Evolutionary conservation across 2,888 invertebrate species (phyloP), one percentile per base, ranked within the genome.

Genomic region (Drosophila putrida): DNA sequence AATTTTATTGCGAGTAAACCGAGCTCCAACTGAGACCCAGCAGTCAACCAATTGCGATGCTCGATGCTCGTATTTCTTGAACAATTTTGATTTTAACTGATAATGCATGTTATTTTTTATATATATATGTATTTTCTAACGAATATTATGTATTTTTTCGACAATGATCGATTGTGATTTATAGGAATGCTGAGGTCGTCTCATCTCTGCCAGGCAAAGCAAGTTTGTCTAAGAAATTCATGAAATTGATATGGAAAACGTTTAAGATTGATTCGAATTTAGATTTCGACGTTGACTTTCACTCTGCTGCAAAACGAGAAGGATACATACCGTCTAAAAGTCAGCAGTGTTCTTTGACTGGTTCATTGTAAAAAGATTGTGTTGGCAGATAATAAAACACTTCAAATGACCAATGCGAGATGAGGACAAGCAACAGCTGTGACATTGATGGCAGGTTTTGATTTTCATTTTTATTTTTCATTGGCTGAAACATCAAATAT

Each of bases 161-260:
- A 88, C 88, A 90, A 86, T 89, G 88, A 89, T 89, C 89, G 88
- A 89, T 89, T 86, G 87, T 89, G 78, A 82, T 75, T 88, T 74
- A 68, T 57, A 63, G 69, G 76, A 88, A 86, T 80, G 72, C 73
- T 59, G 61, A 51, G 61, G 59, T 49, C 60, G 49, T 67, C 67
- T 31, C 31, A 9, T 6, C 9, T 31, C 9, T 31, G 9, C 6
- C 31, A 31, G 31, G 31, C 8, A 36, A 46, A 61, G 38, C 50
- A 39, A 41, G 60, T 53, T 53, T 51, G 33, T 50, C 31, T 69
- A 62, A 53, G 67, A 69, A 82, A 69, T 49, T 27, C 44, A 31
- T 71, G 86, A 80, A 89, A 86, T 83, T 71, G 79, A 89, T 83
- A 87, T 75, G 82, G 77, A 13, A 60, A 74, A 64, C 54, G 61